Base-by-base conservation (phyloP, 1,140 invertebrate species). In the Ips typographus region DNA sequence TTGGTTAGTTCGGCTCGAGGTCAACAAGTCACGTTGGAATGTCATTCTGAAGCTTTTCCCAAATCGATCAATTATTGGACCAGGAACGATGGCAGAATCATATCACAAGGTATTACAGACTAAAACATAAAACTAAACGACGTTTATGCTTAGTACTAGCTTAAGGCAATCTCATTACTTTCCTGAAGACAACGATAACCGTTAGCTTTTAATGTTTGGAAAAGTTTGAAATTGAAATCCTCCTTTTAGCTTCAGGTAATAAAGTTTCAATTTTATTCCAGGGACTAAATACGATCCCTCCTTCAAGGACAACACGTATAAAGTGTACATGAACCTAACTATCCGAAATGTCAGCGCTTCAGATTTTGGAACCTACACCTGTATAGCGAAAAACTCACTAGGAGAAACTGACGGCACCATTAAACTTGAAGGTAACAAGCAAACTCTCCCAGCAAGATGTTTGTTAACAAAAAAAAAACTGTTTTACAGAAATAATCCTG, bases 1-100 rank as follows among this genome's bases (percentile, higher is more conserved):
- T 79, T 93, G 40, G 90, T 93, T 3, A 91, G 91, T 1, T 91
- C 89, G 3, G 86, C 86, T 38, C 81, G 90, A 67, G 90, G 89
- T 3, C 87, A 92, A 63, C 84, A 88, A 75, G 84, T 93, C 71
- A 89, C 88, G 0, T 78, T 94, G 60, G 91, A 94, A 75, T 95
- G 93, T 76, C 86, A 89, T 72, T 93, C 91, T 0, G 93, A 95
- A 80, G 92, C 92, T 1, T 94, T 88, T 83, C 93, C 93, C 1
- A 93, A 92, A 77, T 92, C 93, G 37, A 92, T 94, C 58, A 93
- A 92, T 78, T 93, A 93, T 78, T 93, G 91, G 91, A 92, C 89
- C 36, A 84, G 86, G 71, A 89, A 93, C 68, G 88, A 85, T 47
- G 89, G 90, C 59, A 89, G 91, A 77, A 92, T 91, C 72, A 89